Evolutionary conservation across 2,797 vertebrate genomes (phyloP).

Genomic region (Taenioides sp.): DNA sequence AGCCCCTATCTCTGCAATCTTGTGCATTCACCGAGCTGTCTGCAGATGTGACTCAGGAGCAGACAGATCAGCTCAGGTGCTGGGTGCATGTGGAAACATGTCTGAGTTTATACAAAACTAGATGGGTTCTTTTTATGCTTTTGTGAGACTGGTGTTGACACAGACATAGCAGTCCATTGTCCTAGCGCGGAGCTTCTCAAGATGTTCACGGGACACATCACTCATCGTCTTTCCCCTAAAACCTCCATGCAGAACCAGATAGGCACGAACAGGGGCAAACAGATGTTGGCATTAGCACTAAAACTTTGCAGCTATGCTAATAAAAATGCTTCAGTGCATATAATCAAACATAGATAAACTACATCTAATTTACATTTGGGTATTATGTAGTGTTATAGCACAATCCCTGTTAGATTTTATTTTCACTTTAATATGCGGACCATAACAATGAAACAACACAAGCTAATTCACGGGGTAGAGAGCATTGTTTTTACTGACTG

Average conservation of each 20-base stretch:
- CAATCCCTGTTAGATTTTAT: too few relatives aligned
- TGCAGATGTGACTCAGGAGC: conserved; percentile 27
- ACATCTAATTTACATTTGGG: too few relatives aligned
- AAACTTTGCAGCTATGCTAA: too few relatives aligned
- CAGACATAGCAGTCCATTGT: conserved; percentile 74
- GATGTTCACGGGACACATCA: conserved; percentile 64
- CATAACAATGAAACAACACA: too few relatives aligned
- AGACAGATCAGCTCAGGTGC: conserved; percentile 63
- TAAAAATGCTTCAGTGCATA: too few relatives aligned
- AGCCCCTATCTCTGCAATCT: background rate
- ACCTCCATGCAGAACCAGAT: background rate
- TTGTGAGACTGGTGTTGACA: conserved; percentile 70
- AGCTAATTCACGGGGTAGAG: too few relatives aligned
- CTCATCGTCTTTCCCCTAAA: background rate
- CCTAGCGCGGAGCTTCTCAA: conserved; percentile 64
- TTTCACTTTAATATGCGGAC: too few relatives aligned
- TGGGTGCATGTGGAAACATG: conserved; percentile 37
- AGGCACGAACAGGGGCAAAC: too few relatives aligned
- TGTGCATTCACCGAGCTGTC: background rate
- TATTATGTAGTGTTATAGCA: too few relatives aligned
- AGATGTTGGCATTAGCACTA: too few relatives aligned
- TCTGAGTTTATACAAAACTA: conserved; percentile 19
- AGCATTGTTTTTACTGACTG: too few relatives aligned
- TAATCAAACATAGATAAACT: too few relatives aligned
- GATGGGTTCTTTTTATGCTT: conserved; percentile 43